Evolutionary conservation across 1,140 invertebrate species (phyloP).

Genomic region (Cheumatopsyche charites): DNA sequence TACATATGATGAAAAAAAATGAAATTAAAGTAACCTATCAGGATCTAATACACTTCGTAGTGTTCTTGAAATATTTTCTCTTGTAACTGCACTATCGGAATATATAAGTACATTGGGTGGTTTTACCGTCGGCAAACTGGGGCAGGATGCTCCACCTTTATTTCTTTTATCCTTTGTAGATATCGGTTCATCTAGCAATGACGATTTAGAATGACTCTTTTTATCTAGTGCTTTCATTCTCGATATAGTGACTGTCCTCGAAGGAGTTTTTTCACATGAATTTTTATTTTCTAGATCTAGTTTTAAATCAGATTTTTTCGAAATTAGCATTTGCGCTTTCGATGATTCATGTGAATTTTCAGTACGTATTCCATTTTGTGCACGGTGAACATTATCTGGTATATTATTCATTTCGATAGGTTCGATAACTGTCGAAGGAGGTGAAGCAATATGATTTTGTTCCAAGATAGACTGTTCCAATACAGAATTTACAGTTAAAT

Average conservation of each 20-base stretch:
- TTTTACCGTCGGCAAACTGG: slow-evolving; percentile 44
- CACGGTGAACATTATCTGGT: no score
- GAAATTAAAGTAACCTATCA: slow-evolving; percentile 36
- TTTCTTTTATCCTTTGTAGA: slow-evolving; percentile 38
- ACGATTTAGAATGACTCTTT: slow-evolving; percentile 45
- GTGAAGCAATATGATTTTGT: slow-evolving; percentile 8
- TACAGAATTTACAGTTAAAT: neutral
- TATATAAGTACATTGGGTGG: slow-evolving; percentile 46
- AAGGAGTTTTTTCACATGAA: slow-evolving; percentile 34
- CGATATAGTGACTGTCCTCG: slow-evolving; percentile 41
- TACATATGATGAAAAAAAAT: neutral
- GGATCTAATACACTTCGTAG: slow-evolving; percentile 44
- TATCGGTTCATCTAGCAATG: slow-evolving; percentile 45
- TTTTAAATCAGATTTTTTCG: slow-evolving; percentile 47
- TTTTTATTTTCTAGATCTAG: slow-evolving; percentile 44
- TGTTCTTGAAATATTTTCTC: slow-evolving; percentile 46
- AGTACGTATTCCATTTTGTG: neutral
- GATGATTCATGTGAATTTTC: slow-evolving; percentile 2
- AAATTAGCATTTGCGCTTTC: slow-evolving; percentile 14
- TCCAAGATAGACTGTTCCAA: neutral
- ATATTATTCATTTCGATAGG: no score
- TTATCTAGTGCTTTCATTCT: slow-evolving; percentile 45
- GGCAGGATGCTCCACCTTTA: slow-evolving; percentile 45
- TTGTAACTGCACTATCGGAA: slow-evolving; percentile 46
- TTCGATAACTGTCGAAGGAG: neutral